Percentiles rank a stretch among this genome's conserved stretches.
Conservation (phyloP, 2,888 invertebrate species). For the Tenthredo distinguenda region DNA sequence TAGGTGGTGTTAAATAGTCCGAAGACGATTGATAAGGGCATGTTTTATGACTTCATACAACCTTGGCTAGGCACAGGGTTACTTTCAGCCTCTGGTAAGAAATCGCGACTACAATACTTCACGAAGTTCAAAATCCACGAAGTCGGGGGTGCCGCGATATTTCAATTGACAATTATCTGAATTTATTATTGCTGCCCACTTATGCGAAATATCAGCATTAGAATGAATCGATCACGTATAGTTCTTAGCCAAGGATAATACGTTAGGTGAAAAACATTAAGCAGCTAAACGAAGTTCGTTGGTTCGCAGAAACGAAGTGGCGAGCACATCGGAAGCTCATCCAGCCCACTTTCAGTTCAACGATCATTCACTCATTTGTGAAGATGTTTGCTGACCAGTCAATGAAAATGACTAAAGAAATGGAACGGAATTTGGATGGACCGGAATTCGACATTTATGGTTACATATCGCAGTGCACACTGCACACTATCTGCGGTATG, state of each 20-base stretch:
- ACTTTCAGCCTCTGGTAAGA: slow-evolving; percentile 66
- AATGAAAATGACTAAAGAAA: not conserved
- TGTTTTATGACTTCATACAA: slow-evolving; percentile 60
- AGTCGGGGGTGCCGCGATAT: not conserved
- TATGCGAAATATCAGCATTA: too few relatives aligned
- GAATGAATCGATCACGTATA: too few relatives aligned
- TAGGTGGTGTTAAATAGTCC: slow-evolving; percentile 64
- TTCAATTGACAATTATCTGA: too few relatives aligned
- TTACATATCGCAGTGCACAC: not conserved
- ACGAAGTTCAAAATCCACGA: not conserved
- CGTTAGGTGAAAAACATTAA: not conserved
- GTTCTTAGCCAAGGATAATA: not conserved
- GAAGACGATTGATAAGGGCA: slow-evolving; percentile 65
- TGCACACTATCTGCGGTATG: slow-evolving; percentile 20
- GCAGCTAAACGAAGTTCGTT: not conserved
- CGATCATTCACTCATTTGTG: not conserved
- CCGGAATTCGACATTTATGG: not conserved
- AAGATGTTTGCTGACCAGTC: not conserved
- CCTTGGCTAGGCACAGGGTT: slow-evolving; percentile 67
- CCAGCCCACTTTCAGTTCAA: not conserved
- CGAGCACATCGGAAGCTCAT: not conserved
- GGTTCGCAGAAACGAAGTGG: not conserved
- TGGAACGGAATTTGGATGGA: slow-evolving; percentile 10
- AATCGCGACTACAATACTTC: not conserved
- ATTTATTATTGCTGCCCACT: too few relatives aligned